Conservation (phyloP, 2,113 vertebrate genomes). For the Castor canadensis region DNA sequence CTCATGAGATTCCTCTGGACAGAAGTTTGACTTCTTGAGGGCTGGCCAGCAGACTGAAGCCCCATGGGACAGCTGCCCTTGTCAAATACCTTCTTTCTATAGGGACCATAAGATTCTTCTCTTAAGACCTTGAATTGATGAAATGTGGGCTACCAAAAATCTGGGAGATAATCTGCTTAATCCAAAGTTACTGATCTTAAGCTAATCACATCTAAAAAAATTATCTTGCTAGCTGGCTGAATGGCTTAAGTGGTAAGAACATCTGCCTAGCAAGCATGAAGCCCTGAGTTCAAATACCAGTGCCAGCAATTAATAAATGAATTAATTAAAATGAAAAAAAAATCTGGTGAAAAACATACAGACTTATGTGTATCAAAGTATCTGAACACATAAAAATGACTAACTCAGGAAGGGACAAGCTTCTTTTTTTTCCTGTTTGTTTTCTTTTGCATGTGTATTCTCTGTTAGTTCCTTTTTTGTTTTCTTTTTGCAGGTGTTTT, state of each 20-base stretch:
- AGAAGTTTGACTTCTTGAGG: not conserved
- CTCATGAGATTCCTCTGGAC: not conserved
- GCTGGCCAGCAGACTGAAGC: no score
- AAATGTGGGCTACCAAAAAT: not conserved
- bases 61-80: not conserved
- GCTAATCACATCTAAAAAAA: no score
- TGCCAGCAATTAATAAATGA: no score
- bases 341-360: not conserved
- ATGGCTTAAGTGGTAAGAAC: no score
- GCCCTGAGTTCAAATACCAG: no score
- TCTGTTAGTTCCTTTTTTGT: no score
- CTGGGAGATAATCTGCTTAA: not conserved
- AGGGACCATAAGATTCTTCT: not conserved
- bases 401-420: not conserved
- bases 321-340: no score
- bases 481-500: no score
- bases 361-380: not conserved
- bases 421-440: not conserved
- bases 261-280: no score
- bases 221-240: no score
- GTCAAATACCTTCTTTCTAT: not conserved
- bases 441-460: not conserved
- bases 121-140: not conserved
- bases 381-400: not conserved
- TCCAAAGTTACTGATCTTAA: not conserved